A percentile compares a stretch with the other conserved stretches of the same genome.
phyloP scores from a whole-genome alignment of 2,113 vertebrate genomes.

The Podiceps cristatus region DNA sequence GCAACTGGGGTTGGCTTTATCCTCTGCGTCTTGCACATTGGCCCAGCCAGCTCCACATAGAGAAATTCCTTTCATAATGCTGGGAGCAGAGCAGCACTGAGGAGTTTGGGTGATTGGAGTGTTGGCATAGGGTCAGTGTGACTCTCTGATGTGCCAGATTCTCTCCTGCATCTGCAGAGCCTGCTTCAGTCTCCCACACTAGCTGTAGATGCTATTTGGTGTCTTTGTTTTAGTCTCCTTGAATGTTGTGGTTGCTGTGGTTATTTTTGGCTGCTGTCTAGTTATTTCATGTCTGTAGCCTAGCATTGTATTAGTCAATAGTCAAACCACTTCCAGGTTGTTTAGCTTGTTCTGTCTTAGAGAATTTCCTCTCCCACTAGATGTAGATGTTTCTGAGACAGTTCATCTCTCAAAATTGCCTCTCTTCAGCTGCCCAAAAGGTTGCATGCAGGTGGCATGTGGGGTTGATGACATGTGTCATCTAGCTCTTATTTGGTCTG shows the following conservation, averaged over 20 bases:
- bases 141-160: not conserved
- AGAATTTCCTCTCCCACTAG: not conserved
- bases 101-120: not conserved
- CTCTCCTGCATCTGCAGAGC: not conserved
- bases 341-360: not conserved
- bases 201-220: not conserved
- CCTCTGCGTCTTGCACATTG: not conserved
- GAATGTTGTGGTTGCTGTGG: not conserved
- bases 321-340: slow-evolving; percentile 1
- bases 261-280: slow-evolving; percentile 37
- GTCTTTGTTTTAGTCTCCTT: not conserved
- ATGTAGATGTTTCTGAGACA: not conserved
- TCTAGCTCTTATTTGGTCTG: not conserved
- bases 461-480: not conserved
- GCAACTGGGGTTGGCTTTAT: not conserved
- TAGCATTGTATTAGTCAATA: not conserved
- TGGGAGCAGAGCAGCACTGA: not conserved
- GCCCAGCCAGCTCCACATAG: not conserved
- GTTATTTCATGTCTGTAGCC: not conserved
- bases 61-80: not conserved
- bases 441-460: not conserved
- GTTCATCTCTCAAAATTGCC: not conserved
- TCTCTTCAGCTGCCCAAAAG: not conserved
- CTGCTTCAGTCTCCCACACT: not conserved
- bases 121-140: not conserved